phyloP scores from a whole-genome alignment of 2,113 vertebrate genomes.

The Stictonetta naevosa region DNA sequence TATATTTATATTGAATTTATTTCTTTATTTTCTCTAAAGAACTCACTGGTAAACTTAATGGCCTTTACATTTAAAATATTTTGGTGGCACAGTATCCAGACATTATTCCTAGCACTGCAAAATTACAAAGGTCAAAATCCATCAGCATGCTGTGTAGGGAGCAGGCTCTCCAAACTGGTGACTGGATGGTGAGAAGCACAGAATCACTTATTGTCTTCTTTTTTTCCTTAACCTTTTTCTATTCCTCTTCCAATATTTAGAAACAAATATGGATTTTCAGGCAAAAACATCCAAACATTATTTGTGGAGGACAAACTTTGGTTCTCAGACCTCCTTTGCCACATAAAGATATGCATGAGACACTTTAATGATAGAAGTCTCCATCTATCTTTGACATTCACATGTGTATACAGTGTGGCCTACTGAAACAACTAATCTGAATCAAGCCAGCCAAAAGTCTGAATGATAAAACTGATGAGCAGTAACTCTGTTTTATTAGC shows the following conservation, averaged over 20 bases:
- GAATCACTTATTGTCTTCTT: neutral
- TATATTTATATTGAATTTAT: neutral
- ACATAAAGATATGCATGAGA: neutral
- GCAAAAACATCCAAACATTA: neutral
- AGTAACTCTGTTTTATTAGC: neutral
- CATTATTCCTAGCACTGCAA: neutral
- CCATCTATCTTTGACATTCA: neutral
- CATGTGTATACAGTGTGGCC: fast-evolving
- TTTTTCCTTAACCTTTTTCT: neutral
- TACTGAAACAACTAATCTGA: neutral
- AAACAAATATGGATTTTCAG: neutral
- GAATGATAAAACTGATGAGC: neutral
- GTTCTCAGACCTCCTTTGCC: neutral
- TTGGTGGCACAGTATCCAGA: neutral
- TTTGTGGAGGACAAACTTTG: neutral
- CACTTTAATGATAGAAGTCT: neutral
- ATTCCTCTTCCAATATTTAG: neutral
- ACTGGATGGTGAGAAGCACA: fast-evolving
- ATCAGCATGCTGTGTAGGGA: fast-evolving
- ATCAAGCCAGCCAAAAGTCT: neutral
- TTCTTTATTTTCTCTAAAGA: neutral
- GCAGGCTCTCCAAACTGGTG: fast-evolving
- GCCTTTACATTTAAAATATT: neutral
- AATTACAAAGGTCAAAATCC: neutral
- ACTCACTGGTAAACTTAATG: neutral